Conservation (phyloP, 2,797 vertebrate genomes). For the Lithobates pipiens region DNA sequence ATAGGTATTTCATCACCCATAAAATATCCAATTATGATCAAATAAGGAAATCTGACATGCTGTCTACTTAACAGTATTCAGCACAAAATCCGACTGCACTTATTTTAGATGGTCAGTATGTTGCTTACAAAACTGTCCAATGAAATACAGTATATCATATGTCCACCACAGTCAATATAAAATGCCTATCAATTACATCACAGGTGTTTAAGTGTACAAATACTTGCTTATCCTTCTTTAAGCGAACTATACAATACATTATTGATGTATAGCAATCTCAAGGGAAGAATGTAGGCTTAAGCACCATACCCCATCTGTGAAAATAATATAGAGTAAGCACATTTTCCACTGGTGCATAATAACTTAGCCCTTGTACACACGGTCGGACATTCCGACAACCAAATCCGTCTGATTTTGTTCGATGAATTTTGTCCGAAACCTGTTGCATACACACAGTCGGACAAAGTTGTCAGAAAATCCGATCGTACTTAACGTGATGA, state of each 20-base stretch:
- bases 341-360: neutral
- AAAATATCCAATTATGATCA: no score
- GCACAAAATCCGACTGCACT: neutral
- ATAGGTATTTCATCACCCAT: no score
- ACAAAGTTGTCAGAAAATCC: no score
- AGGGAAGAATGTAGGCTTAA: slow-evolving; percentile 16
- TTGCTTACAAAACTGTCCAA: neutral
- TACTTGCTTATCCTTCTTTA: neutral
- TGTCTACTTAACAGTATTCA: neutral
- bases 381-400: no score
- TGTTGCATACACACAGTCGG: no score
- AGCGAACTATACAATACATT: neutral
- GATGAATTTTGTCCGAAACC: no score
- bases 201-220: no score
- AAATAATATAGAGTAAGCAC: slow-evolving; percentile 20
- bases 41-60: neutral
- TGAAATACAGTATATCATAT: neutral
- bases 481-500: no score
- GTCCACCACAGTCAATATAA: neutral
- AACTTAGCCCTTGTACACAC: neutral
- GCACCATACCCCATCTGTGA: neutral
- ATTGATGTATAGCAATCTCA: slow-evolving; percentile 38
- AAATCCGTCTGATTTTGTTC: no score
- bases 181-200: neutral
- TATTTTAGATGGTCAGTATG: neutral